A percentile compares a stretch with the other conserved stretches of the same genome.
These are phyloP conservation scores for Acleris literana DNA, from an alignment of 2,888 invertebrate genomes.

Conservation along the genomic window DNA sequence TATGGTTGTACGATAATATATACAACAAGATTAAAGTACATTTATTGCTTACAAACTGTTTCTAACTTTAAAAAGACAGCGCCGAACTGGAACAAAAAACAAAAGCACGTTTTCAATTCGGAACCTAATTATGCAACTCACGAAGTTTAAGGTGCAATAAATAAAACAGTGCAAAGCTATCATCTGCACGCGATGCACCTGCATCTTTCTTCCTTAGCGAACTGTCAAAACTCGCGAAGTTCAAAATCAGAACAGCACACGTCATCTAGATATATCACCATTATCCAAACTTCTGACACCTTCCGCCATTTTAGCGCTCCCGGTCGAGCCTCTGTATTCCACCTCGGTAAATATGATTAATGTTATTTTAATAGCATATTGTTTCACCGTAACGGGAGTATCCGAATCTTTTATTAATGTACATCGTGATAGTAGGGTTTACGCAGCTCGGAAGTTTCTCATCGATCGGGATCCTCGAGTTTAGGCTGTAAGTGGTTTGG, in stretches of 20 bases:
- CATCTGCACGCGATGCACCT: conserved; percentile 5
- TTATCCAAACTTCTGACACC: conserved; percentile 40
- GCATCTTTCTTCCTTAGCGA: conserved; percentile 27
- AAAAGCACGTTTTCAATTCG: background rate
- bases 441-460: conserved; percentile 18
- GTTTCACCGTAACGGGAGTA: conserved; percentile 48
- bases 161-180: background rate
- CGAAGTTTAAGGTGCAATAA: background rate
- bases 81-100: background rate
- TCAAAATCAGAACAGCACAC: conserved; percentile 21
- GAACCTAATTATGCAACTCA: background rate
- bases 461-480: conserved; percentile 3
- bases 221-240: conserved; percentile 27
- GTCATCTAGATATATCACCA: conserved; percentile 29
- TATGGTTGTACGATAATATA: too few species aligned
- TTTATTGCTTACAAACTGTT: too few species aligned
- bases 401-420: conserved; percentile 44
- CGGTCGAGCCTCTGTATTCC: conserved; percentile 21
- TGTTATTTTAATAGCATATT: conserved; percentile 65
- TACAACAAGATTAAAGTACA: too few species aligned
- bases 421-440: conserved; percentile 37
- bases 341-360: conserved; percentile 55
- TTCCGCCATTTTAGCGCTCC: conserved; percentile 44
- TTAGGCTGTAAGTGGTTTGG: background rate
- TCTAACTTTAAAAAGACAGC: too few species aligned